Base-by-base conservation (phyloP, 2,797 vertebrate genomes). In the Dicrostonyx torquatus region DNA sequence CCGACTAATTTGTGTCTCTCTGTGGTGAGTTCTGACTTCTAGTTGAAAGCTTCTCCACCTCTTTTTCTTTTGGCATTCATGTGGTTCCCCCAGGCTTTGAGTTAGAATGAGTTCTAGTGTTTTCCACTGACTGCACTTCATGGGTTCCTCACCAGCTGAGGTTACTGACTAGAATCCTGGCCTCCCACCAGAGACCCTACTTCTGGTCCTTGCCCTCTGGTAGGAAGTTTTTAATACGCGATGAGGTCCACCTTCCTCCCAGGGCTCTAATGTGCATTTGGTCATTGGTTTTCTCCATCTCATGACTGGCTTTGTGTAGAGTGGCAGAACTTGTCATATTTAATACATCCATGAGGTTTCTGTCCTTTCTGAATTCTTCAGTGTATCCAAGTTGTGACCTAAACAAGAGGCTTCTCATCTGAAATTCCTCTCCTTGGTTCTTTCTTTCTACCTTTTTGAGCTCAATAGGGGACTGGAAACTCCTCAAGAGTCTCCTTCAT, bases 1-100 rank as follows among this genome's bases (percentile, higher is more conserved):
- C 75, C 55, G 29, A 34, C 66, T 37, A 6, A 89, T 84, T 53
- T 14, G 3, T 58, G 26, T 93, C 77, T 90, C 43, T 90, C 45
- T 70, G 12, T 87, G 29, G 10, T 91, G 40, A 76, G 6, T 34
- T 43, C 83, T 93, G 76, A 79, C 76, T 94, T 95, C 77, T 60
- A 50, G 55, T 80, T 83, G 20, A 80, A 93, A 85, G 40, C 15
- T 24, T 77, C 70, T 3, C 86, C 29, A 6, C 37, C 13, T 34
- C 70, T 70, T 66, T 66, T 29, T 9, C 58, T n/a, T 62, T 72
- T 45, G 29, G 37, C 31, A 18, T 92, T 68, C 68, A 26, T 89
- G 60, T 73, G 72, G 37, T 91, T 93, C 37, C 68, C 53, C 34
- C 10, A 40, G 14, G 40, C 31, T 43, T 0, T 55, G 45, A 94